Evolutionary conservation across 2,888 invertebrate genomes (phyloP).

Genomic region (Baronia brevicornis): DNA sequence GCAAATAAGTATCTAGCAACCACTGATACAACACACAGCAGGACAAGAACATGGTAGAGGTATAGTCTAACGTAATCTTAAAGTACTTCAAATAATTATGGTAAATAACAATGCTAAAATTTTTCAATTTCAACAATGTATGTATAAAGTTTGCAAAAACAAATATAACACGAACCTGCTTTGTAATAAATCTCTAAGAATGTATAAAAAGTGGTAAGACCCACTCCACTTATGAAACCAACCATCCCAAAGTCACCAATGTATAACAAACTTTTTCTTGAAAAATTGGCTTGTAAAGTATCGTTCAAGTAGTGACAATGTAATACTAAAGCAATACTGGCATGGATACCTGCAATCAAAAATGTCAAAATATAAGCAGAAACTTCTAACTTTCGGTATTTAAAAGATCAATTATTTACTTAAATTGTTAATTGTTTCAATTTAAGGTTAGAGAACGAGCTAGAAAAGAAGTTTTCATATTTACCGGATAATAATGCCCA

Average conservation of each 20-base stretch:
- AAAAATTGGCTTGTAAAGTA: slow-evolving; percentile 67
- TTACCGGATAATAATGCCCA: slow-evolving; percentile 66
- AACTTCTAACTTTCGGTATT: no score
- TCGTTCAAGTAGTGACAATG: slow-evolving; percentile 61
- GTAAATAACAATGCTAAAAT: no score
- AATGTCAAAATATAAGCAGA: not conserved
- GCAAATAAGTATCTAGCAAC: no score
- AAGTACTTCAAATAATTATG: no score
- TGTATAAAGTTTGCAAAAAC: no score
- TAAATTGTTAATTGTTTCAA: no score
- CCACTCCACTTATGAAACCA: slow-evolving; percentile 59
- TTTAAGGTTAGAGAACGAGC: no score
- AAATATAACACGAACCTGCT: slow-evolving; percentile 42
- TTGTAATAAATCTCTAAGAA: slow-evolving; percentile 59
- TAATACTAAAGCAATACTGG: slow-evolving; percentile 49
- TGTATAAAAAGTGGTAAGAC: slow-evolving; percentile 60
- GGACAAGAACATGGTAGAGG: no score
- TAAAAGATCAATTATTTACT: not conserved
- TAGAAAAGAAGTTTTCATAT: no score
- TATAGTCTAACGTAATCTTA: no score
- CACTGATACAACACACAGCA: no score
- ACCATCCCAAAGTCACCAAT: slow-evolving; percentile 66
- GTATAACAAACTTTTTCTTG: slow-evolving; percentile 57
- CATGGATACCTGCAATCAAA: slow-evolving; percentile 47
- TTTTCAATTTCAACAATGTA: no score